Evolutionary conservation across 1,140 invertebrate genomes (phyloP), one percentile per base, ranked within the genome.

Genomic region (Zaprionus taronus): DNA sequence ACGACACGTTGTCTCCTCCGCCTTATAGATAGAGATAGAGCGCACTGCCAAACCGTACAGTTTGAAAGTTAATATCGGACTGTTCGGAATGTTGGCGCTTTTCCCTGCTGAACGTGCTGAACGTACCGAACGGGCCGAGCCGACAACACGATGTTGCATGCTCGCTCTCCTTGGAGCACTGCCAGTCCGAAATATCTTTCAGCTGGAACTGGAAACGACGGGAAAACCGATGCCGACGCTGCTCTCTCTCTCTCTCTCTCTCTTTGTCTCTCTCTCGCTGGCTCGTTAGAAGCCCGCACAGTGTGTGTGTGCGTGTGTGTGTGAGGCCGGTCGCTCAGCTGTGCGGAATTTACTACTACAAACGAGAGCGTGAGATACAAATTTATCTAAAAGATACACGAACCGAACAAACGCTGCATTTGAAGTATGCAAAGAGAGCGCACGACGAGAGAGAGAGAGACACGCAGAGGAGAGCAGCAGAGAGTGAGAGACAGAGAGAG

Each of bases 31-130:
- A 26, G 24, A 26, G 4, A 81, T 7, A 38, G n/a, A 17, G 41
- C 41, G 81, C 83, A 72, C 83, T 81, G 72, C 69, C 83, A 86
- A 87, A 87, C 84, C 84, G 84, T 83, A 87, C 80, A 89, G 83
- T 89, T 89, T 89, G 84, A 89, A 76, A 89, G 84, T 89, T 79
- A 79, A 79, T 73, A 79, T 89, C 81, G 81, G 79, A 85, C 80
- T 86, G 83, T 73, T 63, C 75, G 69, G 74, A 72, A 77, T 67
- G 74, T 63, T 70, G 79, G 75, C 66, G 75, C 61, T 73, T 28
- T 64, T 74, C 70, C 71, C 70, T 78, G 68, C 68, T 56, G 65
- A 65, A 49, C 41, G 24, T n/a, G 20, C 20, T 20, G 65, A 65
- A 49, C 41, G 24, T n/a, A 51, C 34, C 44, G 26, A 49, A 12